A percentile compares a stretch with the other conserved stretches of the same genome.
These are phyloP conservation scores for Acyrthosiphon pisum DNA, from an alignment of 1,140 invertebrate species.

Conservation along the genomic window DNA sequence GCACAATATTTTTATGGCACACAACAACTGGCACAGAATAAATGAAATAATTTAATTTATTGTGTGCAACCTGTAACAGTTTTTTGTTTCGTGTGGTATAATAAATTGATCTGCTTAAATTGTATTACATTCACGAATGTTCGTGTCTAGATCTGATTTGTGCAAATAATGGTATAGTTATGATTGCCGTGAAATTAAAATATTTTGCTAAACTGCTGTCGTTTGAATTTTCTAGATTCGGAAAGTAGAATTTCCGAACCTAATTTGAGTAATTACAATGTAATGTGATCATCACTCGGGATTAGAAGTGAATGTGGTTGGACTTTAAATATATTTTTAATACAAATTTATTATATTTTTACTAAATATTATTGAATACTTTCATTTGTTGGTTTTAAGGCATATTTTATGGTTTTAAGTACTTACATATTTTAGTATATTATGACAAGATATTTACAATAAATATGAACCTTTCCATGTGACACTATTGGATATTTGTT, in stretches of 20 bases:
- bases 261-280: not conserved
- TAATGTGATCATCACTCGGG: not conserved
- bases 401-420: not conserved
- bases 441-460: not conserved
- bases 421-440: not conserved
- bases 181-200: not conserved
- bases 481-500: not conserved
- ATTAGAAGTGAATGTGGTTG: not conserved
- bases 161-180: not conserved
- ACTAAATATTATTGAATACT: too few species aligned
- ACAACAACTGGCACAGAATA: not conserved
- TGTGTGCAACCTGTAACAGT: not conserved
- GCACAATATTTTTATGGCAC: conserved; percentile 10
- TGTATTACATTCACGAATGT: conserved; percentile 29
- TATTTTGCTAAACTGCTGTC: not conserved
- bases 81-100: conserved; percentile 15
- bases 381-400: not conserved
- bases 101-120: conserved; percentile 23
- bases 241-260: not conserved
- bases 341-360: not conserved
- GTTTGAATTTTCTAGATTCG: not conserved
- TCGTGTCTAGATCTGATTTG: conserved; percentile 18
- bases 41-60: conserved; percentile 13
- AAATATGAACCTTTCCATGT: not conserved
- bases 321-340: not conserved